Percentiles rank a stretch among this genome's conserved stretches.
Conservation (phyloP, 2,113 vertebrate species). For the Fregetta grallaria region DNA sequence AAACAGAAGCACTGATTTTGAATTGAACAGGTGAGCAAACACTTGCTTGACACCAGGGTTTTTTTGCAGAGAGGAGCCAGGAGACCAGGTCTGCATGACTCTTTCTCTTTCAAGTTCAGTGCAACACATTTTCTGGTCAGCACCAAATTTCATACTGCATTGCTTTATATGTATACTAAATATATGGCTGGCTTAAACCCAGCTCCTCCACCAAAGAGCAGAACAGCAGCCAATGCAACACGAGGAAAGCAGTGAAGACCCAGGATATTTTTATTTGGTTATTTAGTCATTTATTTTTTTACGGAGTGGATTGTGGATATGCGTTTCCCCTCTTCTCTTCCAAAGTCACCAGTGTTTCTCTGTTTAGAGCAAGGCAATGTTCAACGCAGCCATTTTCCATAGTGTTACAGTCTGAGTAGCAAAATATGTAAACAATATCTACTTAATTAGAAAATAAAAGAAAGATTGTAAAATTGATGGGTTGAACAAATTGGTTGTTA, state of each 20-base stretch:
- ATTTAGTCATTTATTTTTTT: neutral
- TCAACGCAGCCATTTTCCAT: neutral
- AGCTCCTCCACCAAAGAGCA: neutral
- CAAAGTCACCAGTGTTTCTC: neutral
- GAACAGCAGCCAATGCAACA: neutral
- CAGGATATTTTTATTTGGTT: neutral
- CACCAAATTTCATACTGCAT: neutral
- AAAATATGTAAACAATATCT: constrained; percentile 29
- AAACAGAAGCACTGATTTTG: neutral
- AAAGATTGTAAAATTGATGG: constrained; percentile 33
- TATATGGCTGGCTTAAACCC: neutral
- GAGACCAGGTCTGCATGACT: neutral
- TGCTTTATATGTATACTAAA: neutral
- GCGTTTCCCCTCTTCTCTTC: neutral
- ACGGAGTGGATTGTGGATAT: neutral
- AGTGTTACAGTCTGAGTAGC: neutral
- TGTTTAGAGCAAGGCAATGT: neutral
- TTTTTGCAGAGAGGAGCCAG: neutral
- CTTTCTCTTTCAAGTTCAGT: neutral
- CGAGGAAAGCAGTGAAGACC: neutral
- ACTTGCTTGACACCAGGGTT: neutral
- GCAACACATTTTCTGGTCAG: neutral
- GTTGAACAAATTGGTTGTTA: constrained; percentile 37
- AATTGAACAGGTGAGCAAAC: neutral
- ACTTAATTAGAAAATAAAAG: constrained; percentile 39